These are phyloP conservation scores for Maccullochella peelii DNA, from an alignment of 2,113 vertebrate species.

Conservation along the genomic window DNA sequence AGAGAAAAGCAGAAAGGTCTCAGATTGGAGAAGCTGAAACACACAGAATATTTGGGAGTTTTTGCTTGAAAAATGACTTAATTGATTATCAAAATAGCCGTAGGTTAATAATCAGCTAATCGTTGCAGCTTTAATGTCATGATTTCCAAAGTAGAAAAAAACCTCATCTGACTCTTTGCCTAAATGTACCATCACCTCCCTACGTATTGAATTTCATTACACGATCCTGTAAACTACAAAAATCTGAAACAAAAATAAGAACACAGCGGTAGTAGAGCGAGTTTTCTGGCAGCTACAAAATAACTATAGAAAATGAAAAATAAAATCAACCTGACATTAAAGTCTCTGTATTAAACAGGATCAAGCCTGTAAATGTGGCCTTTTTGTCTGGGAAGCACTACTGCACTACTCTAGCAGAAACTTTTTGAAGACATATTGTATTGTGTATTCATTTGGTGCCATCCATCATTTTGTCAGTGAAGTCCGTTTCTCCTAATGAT, in stretches of 20 bases:
- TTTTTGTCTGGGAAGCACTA: neutral
- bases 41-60: too few relatives aligned
- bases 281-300: neutral
- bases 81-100: neutral
- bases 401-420: neutral
- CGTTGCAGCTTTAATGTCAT: neutral
- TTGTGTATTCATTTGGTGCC: constrained; percentile 1
- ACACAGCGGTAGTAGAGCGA: neutral
- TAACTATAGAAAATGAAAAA: neutral
- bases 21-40: neutral
- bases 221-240: neutral
- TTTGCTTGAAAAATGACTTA: too few relatives aligned
- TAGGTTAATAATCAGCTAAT: neutral
- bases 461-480: constrained; percentile 33
- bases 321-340: neutral
- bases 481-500: constrained; percentile 15
- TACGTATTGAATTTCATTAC: neutral
- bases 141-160: neutral
- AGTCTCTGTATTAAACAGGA: neutral
- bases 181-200: neutral
- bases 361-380: neutral
- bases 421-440: neutral
- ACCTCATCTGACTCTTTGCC: neutral
- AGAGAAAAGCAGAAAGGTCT: neutral
- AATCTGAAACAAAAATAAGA: neutral